Conservation (phyloP, 2,797 vertebrate genomes). For the Ataeniobius toweri region DNA sequence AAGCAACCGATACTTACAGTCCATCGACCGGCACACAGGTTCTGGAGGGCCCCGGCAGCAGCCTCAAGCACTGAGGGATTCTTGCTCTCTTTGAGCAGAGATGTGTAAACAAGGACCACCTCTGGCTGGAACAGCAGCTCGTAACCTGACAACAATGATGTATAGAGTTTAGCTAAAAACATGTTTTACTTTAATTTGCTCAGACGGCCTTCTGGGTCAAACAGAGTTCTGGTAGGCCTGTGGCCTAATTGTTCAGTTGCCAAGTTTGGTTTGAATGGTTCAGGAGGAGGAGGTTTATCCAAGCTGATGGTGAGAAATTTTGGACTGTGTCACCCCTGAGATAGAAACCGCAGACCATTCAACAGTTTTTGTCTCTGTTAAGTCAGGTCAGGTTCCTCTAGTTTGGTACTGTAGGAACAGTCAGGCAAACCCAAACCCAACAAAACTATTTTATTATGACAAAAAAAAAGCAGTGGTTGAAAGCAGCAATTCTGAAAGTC, state of each 20-base stretch:
- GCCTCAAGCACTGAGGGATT: conserved; percentile 94
- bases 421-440: no score
- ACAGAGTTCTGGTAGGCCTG: background rate
- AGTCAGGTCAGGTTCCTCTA: no score
- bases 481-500: no score
- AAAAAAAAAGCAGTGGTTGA: no score
- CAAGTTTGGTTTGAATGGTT: no score
- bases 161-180: background rate
- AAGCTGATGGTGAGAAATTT: no score
- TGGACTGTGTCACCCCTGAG: no score
- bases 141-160: conserved; percentile 81
- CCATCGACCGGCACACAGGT: conserved; percentile 95
- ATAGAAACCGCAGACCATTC: no score
- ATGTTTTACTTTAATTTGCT: background rate
- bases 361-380: no score
- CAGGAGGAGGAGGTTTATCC: no score
- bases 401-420: no score
- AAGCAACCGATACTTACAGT: conserved; percentile 80
- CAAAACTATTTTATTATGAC: no score
- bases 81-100: conserved; percentile 91
- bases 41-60: conserved; percentile 94
- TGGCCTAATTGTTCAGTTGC: background rate
- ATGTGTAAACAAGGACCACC: conserved; percentile 94
- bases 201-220: background rate
- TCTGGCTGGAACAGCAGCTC: conserved; percentile 97